Percentiles rank a stretch among this genome's conserved stretches.
phyloP scores from a whole-genome alignment of 2,113 vertebrate genomes.

The Lamprologus tigripictilis region DNA sequence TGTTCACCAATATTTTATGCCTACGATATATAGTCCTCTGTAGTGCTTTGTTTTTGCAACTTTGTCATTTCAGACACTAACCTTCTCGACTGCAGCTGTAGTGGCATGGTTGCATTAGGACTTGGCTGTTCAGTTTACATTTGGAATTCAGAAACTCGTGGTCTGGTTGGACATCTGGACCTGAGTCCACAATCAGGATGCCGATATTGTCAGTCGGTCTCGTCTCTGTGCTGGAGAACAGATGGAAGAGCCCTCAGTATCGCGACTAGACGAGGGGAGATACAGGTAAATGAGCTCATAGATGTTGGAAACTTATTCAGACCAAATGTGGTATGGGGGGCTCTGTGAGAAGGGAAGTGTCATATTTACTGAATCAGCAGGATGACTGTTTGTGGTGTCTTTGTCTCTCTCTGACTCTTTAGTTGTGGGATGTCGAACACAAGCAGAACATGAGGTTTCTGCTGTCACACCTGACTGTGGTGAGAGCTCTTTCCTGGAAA shows the following conservation, averaged over 20 bases:
- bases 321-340: background rate
- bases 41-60: background rate
- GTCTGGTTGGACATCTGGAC: slow-evolving; percentile 38
- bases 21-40: background rate
- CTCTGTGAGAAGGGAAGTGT: background rate
- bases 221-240: slow-evolving; percentile 71
- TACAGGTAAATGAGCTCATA: slow-evolving; percentile 54
- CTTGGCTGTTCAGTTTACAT: slow-evolving; percentile 65
- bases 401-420: slow-evolving; percentile 23
- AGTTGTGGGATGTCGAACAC: slow-evolving; percentile 75
- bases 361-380: background rate
- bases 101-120: slow-evolving; percentile 68
- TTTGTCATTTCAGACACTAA: slow-evolving; percentile 68
- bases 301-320: background rate
- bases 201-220: slow-evolving; percentile 21
- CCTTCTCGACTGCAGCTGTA: slow-evolving; percentile 69
- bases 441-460: slow-evolving; percentile 64
- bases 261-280: slow-evolving; percentile 72
- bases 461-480: slow-evolving; percentile 66
- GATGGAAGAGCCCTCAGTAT: slow-evolving; percentile 66
- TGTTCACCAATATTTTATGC: background rate
- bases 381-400: background rate
- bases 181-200: background rate
- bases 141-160: slow-evolving; percentile 63
- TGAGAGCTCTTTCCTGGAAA: slow-evolving; percentile 75